These are phyloP conservation scores for Macheiramphus alcinus DNA, from an alignment of 2,113 vertebrate species.

Conservation along the genomic window DNA sequence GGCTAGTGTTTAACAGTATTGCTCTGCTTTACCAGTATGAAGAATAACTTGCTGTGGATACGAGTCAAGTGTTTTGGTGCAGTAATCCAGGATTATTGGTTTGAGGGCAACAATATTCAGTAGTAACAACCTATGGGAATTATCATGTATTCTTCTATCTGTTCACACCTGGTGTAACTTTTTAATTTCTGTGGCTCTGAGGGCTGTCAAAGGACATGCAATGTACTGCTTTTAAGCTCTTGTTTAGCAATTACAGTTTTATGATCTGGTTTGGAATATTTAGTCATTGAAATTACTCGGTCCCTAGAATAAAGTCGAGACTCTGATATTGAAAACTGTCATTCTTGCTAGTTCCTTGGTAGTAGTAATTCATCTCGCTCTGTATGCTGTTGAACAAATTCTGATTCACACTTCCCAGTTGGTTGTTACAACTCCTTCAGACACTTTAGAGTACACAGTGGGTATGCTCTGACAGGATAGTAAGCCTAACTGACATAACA, in stretches of 20 bases:
- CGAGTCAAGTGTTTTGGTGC: background rate
- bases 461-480: background rate
- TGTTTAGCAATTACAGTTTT: background rate
- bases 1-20: background rate
- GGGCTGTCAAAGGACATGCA: background rate
- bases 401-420: background rate
- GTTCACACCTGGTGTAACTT: background rate
- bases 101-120: background rate
- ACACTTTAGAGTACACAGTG: background rate
- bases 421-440: background rate
- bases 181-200: background rate
- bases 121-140: background rate
- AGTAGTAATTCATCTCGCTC: background rate
- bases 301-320: background rate
- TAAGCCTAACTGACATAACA: background rate
- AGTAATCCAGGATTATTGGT: background rate
- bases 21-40: background rate
- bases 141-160: background rate
- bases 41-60: background rate
- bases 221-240: background rate
- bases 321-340: background rate
- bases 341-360: background rate
- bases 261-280: background rate
- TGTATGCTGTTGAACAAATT: background rate
- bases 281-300: background rate